Evolutionary conservation across 2,113 vertebrate species (phyloP), one percentile per base, ranked within the genome.

Genomic region (Tichodroma muraria): DNA sequence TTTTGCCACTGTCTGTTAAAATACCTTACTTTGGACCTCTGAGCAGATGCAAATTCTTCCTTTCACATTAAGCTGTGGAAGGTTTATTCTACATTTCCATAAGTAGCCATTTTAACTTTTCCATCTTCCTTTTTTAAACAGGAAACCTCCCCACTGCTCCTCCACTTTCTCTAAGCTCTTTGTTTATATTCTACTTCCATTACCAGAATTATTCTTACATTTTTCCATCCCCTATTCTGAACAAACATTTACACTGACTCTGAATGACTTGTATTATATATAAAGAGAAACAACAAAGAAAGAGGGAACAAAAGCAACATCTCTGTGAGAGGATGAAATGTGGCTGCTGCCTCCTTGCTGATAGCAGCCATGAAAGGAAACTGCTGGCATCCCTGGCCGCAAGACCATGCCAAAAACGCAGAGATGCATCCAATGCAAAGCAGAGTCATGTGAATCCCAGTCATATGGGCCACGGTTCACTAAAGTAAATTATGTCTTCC

Each of bases 41-140:
- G 10, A 88, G 60, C n/a, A 93, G 38, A 80, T 85, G 38, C 82
- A 85, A 85, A 90, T 94, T 83, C 71, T 90, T 88, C 60, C 49
- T 73, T 95, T 78, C 78, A 86, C 52, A 18, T 93, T 90, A 84
- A 85, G 50, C 60, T 80, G 25, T 45, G 16, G 20, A 88, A 88
- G 76, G 76, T 88, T 96, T 96, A 86, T 90, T 95, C 90, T 95
- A 96, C 72, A 57, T 93, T 95, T 95, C 61, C 82, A 78, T 93
- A 91, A 94, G 95, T 63, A 93, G 88, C 82, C 79, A 70, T 95
- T 92, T 95, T 97, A 90, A 80, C 83, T 90, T 95, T 96, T 95
- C 94, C 91, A 91, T 97, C 95, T 97, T 95, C 79, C 80, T 93
- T 95, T 91, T 84, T 95, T 95, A 95, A 97, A 96, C 93, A 95